A percentile compares a stretch with the other conserved stretches of the same genome.
These are phyloP conservation scores for Drosophila parthenogenetica DNA, from an alignment of 2,888 invertebrate genomes.

Conservation along the genomic window DNA sequence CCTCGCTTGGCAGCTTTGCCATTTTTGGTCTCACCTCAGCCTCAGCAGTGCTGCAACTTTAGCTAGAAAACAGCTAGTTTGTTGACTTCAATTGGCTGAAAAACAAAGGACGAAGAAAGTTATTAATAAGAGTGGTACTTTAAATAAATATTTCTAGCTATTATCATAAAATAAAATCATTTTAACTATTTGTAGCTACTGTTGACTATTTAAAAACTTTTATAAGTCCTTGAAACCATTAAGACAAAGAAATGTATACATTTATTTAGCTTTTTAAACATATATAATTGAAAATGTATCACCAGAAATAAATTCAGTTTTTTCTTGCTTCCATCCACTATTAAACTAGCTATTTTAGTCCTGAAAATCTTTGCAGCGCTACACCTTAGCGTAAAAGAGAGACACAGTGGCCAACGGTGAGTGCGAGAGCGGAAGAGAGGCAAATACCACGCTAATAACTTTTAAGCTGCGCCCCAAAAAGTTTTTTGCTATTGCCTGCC, in stretches of 20 bases:
- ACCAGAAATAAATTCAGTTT: too few species aligned
- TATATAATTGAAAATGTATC: too few species aligned
- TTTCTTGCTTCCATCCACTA: not conserved
- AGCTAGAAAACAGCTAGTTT: not conserved
- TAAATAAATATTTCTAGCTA: too few species aligned
- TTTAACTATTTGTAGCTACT: too few species aligned
- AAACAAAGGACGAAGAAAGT: too few species aligned
- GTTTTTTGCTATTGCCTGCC: constrained; percentile 53
- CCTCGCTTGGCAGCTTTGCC: constrained; percentile 57
- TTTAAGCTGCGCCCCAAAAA: constrained; percentile 75
- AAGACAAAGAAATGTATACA: too few species aligned
- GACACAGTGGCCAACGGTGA: not conserved
- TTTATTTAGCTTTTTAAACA: too few species aligned
- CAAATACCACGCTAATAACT: constrained; percentile 73
- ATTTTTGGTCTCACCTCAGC: constrained; percentile 73
- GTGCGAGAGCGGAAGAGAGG: not conserved
- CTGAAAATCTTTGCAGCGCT: not conserved
- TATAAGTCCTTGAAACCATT: too few species aligned
- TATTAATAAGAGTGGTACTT: too few species aligned
- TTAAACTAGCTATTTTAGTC: not conserved
- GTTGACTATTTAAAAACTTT: too few species aligned
- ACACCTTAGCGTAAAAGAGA: constrained; percentile 1
- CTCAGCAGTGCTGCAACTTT: not conserved
- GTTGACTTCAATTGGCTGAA: too few species aligned
- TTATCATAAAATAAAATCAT: too few species aligned